A percentile compares a stretch with the other conserved stretches of the same genome.
These are phyloP conservation scores for Enteromius treurensis DNA, from an alignment of 2,797 vertebrate genomes.

Conservation along the genomic window DNA sequence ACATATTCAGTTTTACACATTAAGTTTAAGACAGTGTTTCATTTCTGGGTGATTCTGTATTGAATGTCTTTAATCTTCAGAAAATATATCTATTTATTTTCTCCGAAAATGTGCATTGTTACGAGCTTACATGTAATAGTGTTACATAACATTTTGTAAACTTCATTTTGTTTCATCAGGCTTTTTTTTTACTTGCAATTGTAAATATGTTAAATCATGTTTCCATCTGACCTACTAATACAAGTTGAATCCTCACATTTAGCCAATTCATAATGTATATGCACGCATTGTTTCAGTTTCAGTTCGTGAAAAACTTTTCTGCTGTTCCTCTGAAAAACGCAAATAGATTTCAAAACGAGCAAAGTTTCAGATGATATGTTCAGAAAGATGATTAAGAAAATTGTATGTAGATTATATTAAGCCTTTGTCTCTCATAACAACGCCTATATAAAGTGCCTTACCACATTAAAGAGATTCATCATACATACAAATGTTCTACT, in stretches of 20 bases:
- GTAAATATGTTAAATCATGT: constrained; percentile 23
- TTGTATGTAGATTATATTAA: constrained; percentile 58
- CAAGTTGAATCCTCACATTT: constrained; percentile 31
- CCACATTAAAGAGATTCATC: constrained; percentile 1
- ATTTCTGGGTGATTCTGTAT: constrained; percentile 3
- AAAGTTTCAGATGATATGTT: constrained; percentile 49
- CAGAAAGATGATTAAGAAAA: constrained; percentile 57
- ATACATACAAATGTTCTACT: neutral
- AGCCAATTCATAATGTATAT: neutral
- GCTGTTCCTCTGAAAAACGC: constrained; percentile 8
- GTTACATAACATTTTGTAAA: constrained; percentile 11
- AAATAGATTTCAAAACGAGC: constrained; percentile 36
- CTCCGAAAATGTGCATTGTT: constrained; percentile 7
- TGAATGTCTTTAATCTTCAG: constrained; percentile 32
- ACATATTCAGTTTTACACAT: constrained; percentile 23
- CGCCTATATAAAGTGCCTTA: constrained; percentile 62
- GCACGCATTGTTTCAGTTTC: neutral
- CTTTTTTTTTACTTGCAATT: constrained; percentile 24
- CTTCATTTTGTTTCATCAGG: neutral
- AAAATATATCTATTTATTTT: constrained; percentile 39
- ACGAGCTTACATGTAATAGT: neutral
- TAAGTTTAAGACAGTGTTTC: constrained; percentile 39
- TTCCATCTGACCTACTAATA: constrained; percentile 6
- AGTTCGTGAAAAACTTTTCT: neutral
- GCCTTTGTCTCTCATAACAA: constrained; percentile 50